Evolutionary conservation across 2,888 invertebrate genomes (phyloP).

Genomic region (Campaea margaritaria): DNA sequence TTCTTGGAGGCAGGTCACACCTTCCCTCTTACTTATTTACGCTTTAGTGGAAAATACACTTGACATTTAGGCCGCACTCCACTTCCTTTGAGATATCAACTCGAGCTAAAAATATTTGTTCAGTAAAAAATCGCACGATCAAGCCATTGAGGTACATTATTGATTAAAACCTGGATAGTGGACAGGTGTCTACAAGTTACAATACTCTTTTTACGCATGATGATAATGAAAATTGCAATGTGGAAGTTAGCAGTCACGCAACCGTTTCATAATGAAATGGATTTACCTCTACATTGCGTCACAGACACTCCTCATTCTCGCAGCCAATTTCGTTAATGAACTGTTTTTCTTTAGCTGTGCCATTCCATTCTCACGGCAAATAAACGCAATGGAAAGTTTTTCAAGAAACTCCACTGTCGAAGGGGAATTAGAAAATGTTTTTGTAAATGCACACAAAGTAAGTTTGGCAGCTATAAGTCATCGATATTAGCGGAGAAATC

Average conservation of each 20-base stretch:
- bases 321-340: constrained; percentile 39
- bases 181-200: constrained; percentile 11
- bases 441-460: constrained; percentile 40
- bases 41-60: constrained; percentile 34
- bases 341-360: constrained; percentile 19
- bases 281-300: constrained; percentile 31
- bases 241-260: constrained; percentile 46
- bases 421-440: constrained; percentile 35
- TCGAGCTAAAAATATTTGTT: constrained; percentile 11
- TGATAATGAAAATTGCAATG: constrained; percentile 48
- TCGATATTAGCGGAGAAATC: constrained; percentile 60
- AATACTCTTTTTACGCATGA: constrained; percentile 36
- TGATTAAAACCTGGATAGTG: background rate
- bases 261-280: constrained; percentile 46
- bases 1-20: constrained; percentile 43
- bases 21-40: constrained; percentile 49
- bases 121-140: constrained; percentile 1
- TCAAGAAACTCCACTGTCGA: background rate
- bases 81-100: constrained; percentile 18
- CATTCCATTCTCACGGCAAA: constrained; percentile 9
- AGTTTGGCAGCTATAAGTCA: constrained; percentile 55
- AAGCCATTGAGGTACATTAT: too few species aligned
- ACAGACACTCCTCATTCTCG: constrained; percentile 29
- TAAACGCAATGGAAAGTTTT: background rate
- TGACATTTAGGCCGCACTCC: constrained; percentile 41